Percentiles rank a stretch among this genome's conserved stretches.
Conservation (phyloP, 2,797 vertebrate genomes). For the Petrocephalus schoutedeni region DNA sequence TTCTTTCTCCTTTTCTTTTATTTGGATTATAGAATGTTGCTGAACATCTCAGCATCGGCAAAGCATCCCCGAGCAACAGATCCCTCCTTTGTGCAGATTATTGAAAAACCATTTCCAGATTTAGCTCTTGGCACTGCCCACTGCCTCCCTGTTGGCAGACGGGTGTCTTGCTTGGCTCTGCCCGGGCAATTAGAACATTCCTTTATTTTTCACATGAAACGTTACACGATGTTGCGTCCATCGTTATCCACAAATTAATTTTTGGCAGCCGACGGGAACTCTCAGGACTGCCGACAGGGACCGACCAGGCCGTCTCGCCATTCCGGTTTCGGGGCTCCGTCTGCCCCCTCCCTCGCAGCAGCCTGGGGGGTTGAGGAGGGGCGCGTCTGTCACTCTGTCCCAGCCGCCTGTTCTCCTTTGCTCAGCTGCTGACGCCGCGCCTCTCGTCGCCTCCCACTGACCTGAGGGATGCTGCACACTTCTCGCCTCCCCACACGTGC, state of each 20-base stretch:
- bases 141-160: slow-evolving; percentile 11
- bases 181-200: slow-evolving; percentile 59
- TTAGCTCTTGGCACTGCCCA: slow-evolving; percentile 25
- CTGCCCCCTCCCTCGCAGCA: background rate
- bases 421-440: background rate
- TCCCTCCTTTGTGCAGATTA: slow-evolving; percentile 22
- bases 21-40: slow-evolving; percentile 19
- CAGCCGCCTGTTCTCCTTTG: background rate
- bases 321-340: slow-evolving; percentile 33
- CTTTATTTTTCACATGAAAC: slow-evolving; percentile 58
- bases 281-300: slow-evolving; percentile 59
- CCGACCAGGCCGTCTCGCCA: slow-evolving; percentile 47
- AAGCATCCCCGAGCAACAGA: slow-evolving; percentile 18
- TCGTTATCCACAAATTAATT: slow-evolving; percentile 69
- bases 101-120: slow-evolving; percentile 31
- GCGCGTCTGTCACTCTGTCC: background rate
- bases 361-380: background rate
- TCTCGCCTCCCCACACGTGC: background rate
- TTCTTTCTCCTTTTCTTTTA: background rate
- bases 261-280: slow-evolving; percentile 61
- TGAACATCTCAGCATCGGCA: slow-evolving; percentile 15
- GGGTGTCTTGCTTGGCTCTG: slow-evolving; percentile 42
- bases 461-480: background rate
- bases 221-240: slow-evolving; percentile 54
- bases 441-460: background rate